phyloP scores from a whole-genome alignment of 2,113 vertebrate genomes.

The Chlamydotis undulata region DNA sequence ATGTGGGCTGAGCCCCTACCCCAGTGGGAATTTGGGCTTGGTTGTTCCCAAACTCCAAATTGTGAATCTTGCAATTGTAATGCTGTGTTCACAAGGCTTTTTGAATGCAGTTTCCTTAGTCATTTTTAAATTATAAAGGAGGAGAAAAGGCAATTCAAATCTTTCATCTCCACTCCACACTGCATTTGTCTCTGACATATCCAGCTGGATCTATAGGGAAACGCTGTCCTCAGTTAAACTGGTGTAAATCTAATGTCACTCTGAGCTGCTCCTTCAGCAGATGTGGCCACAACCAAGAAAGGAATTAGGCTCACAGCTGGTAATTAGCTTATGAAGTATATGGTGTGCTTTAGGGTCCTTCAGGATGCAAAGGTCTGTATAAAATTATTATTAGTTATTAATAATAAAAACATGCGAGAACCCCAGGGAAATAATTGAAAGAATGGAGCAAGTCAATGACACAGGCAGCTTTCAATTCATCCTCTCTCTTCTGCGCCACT shows the following conservation, averaged over 20 bases:
- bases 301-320: slow-evolving; percentile 11
- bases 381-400: slow-evolving; percentile 61
- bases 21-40: not conserved
- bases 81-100: not conserved
- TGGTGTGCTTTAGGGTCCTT: slow-evolving; percentile 57
- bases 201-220: slow-evolving; percentile 14
- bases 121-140: slow-evolving; percentile 20
- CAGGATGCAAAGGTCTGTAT: slow-evolving; percentile 31
- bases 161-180: not conserved
- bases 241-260: slow-evolving; percentile 39
- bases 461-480: slow-evolving; percentile 41
- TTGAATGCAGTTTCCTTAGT: slow-evolving; percentile 16
- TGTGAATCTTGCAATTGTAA: not conserved
- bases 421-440: slow-evolving; percentile 56
- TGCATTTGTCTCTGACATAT: slow-evolving; percentile 17
- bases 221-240: slow-evolving; percentile 32
- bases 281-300: slow-evolving; percentile 16
- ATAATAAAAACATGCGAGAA: slow-evolving; percentile 55
- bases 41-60: not conserved
- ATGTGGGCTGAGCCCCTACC: not conserved
- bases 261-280: slow-evolving; percentile 26
- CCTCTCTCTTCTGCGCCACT: not conserved
- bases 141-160: slow-evolving; percentile 16
- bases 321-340: slow-evolving; percentile 65
- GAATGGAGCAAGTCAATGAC: slow-evolving; percentile 40